Evolutionary conservation across 2,113 vertebrate species (phyloP).

Genomic region (Pan troglodytes): DNA sequence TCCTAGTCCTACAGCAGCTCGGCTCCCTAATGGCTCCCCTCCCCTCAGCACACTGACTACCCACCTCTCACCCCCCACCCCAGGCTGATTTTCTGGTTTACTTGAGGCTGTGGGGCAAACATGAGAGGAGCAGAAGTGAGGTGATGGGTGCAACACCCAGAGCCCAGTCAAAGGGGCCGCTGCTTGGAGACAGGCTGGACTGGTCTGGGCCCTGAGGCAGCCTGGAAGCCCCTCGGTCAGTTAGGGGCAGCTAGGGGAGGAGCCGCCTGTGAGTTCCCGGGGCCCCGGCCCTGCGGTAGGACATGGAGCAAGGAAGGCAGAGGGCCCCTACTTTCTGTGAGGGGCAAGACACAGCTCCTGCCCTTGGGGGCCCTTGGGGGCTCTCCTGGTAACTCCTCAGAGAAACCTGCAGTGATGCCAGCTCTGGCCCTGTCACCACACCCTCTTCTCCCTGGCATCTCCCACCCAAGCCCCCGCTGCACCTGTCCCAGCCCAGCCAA

Average conservation of each 20-base stretch:
- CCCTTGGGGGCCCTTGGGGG: neutral
- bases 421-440: neutral
- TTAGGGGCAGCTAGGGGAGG: neutral
- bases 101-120: neutral
- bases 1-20: conserved; percentile 63
- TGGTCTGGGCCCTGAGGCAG: neutral
- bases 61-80: neutral
- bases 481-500: neutral
- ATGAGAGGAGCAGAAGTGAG: neutral
- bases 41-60: conserved; percentile 37
- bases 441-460: neutral
- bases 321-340: neutral
- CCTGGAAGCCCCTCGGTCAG: neutral
- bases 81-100: conserved; percentile 18
- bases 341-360: neutral
- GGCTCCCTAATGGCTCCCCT: conserved; percentile 76
- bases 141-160: neutral
- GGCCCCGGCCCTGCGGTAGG: neutral
- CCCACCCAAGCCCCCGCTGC: neutral
- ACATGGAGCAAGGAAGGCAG: neutral
- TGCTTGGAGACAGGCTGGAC: neutral
- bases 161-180: neutral
- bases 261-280: neutral
- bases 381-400: neutral
- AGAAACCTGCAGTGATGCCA: neutral